Percentiles rank a stretch among this genome's conserved stretches.
Evolutionary conservation across 2,797 vertebrate species (phyloP).

Genomic region (Linurgus olivaceus): DNA sequence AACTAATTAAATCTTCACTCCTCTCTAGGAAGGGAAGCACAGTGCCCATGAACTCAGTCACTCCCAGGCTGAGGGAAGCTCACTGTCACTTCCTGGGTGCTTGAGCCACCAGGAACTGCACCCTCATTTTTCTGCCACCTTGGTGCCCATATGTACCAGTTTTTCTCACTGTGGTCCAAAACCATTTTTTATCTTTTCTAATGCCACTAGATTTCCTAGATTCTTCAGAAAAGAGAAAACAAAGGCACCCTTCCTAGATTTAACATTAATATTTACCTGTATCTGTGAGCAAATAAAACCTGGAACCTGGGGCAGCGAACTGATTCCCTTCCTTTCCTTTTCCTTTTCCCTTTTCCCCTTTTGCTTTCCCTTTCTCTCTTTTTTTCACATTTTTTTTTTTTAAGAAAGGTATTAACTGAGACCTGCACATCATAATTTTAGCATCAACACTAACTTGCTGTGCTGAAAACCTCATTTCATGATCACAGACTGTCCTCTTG

Average conservation of each 20-base stretch:
- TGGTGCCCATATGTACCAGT: not conserved
- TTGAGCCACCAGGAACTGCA: not conserved
- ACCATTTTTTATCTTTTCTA: not conserved
- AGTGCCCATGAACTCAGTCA: accelerated
- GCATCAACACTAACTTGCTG: not conserved
- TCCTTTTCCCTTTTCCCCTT: not conserved
- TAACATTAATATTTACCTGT: not conserved
- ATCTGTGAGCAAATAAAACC: not conserved
- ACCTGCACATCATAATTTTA: not conserved
- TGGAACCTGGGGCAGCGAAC: not conserved
- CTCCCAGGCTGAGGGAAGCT: not conserved
- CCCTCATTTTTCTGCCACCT: not conserved
- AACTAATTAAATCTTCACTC: not conserved
- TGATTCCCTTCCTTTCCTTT: not conserved
- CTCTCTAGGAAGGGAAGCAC: not conserved
- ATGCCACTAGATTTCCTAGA: not conserved
- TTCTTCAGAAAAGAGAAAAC: not conserved
- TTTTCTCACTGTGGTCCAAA: not conserved
- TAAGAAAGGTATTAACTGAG: not conserved
- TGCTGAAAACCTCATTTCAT: not conserved
- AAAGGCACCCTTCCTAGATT: not conserved
- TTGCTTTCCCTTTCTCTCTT: not conserved
- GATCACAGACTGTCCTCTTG: not conserved
- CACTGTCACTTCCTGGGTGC: not conserved
- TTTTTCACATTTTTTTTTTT: not conserved